Evolutionary conservation across 2,113 vertebrate species (phyloP).

Genomic region (Mola mola): DNA sequence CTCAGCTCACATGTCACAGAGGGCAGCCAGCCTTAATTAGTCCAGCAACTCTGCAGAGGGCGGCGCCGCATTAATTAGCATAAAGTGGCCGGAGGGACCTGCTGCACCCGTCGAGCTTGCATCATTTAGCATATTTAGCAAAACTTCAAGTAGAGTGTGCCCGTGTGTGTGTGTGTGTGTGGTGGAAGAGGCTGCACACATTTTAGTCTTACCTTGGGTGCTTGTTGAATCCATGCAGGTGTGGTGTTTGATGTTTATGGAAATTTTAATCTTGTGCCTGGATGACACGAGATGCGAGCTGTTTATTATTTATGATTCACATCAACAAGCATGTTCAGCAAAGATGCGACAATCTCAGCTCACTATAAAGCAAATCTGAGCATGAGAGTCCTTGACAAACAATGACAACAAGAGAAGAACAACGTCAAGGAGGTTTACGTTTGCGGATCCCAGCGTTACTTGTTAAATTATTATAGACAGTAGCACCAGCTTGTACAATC

Average conservation of each 20-base stretch:
- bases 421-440: neutral
- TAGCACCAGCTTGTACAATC: too few relatives aligned
- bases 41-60: constrained; percentile 76
- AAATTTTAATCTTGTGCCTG: constrained; percentile 10
- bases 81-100: constrained; percentile 74
- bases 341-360: constrained; percentile 22
- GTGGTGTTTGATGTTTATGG: constrained; percentile 25
- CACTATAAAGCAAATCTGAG: constrained; percentile 14
- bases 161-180: constrained; percentile 22
- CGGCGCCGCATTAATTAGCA: constrained; percentile 78
- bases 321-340: neutral
- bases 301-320: constrained; percentile 14
- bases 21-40: constrained; percentile 77
- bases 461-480: neutral
- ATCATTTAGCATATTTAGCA: constrained; percentile 70
- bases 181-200: constrained; percentile 12
- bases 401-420: constrained; percentile 22
- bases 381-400: constrained; percentile 32
- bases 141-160: constrained; percentile 28
- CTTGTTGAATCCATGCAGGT: constrained; percentile 25
- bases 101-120: constrained; percentile 48
- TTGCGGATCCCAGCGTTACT: too few relatives aligned
- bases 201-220: neutral
- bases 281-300: constrained; percentile 7
- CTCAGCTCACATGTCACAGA: constrained; percentile 68